Evolutionary conservation across 1,140 invertebrate genomes (phyloP), one percentile per base, ranked within the genome.

Genomic region (Himalopsyche phryganea): DNA sequence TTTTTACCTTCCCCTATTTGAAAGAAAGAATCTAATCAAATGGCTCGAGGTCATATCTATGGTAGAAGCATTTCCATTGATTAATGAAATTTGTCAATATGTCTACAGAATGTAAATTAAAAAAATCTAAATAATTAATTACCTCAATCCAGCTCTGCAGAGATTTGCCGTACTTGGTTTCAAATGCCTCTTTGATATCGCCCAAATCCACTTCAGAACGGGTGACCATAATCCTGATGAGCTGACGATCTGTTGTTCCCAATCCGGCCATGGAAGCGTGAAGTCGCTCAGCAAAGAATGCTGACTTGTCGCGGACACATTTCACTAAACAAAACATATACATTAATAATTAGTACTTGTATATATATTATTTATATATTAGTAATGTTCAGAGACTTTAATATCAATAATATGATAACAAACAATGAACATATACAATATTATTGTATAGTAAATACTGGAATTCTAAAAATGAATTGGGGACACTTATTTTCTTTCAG

Each of bases 251-350:
- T 62, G 88, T 86, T 0, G 93, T 96, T 49, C 92, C 92, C 47
- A 89, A 73, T 20, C 90, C 90, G 52, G 87, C 86, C 91, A 98
- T 95, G 1, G 91, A 85, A 66, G 90, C 86, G 69, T 96, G 85
- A 4, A 98, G 77, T 46, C 86, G 83, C 66, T 94, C 86, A 3
- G 94, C 94, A 77, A 96, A 97, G 75, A 92, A 98, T 20, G 83
- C 80, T 6, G 89, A 85, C 69, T 91, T 88, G 69, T 95, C 92
- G 66, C 85, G 83, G 0, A 90, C 87, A 66, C 87, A 89, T 73
- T 88, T 88, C 13, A 92, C 86, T 89, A 67, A 71, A 69, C 56
- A 23, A 50, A 67, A 50, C 66, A 58, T 28, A 65, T 52, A 65
- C 20, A 9, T 46, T 10, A 17, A 60, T n/a, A n/a, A n/a, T n/a